Evolutionary conservation across 2,888 invertebrate species (phyloP), one percentile per base, ranked within the genome.

Genomic region (Anorthoa munda): DNA sequence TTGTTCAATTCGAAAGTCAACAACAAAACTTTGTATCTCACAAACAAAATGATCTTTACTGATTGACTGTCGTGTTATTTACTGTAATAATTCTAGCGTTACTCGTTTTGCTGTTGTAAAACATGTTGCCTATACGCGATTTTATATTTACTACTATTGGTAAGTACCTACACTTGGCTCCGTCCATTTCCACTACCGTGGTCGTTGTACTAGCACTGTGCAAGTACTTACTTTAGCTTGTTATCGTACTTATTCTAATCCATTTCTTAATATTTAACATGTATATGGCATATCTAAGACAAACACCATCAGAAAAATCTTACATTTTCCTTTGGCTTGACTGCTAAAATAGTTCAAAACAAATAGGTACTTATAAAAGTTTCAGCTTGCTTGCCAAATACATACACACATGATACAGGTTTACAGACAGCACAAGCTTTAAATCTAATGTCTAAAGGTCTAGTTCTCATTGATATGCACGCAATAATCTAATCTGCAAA

Each of bases 81-180:
- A 23, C 5, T 66, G 17, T n/a, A 51, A 17, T 13, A 21, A 51
- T 31, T 21, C 1, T 39, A 21, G 17, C 2, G n/a, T 21, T 51
- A 39, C 9, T n/a, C 11, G 56, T 15, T 53, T 31, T 55, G 18
- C 9, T 61, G 11, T 13, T 17, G 39, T 53, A 48, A 53, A 70
- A 60, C 26, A 86, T 86, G 86, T 45, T 79, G 55, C 48, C 66
- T 11, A 77, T 75, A 65, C 79, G 74, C 39, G 68, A 73, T 66
- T 85, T 82, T 65, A 77, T 86, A 70, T 61, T 79, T 18, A 74
- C 68, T 50, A 78, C 82, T 17, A 78, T 84, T 65, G 82, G 86
- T 86, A 66, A 75, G 17, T 39, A n/a, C 13, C 58, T 31, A n/a
- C 13, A 23, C n/a, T 59, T 51, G 18, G 26, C 17, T 46, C 11